Base-by-base conservation (phyloP, 2,113 vertebrate species). In the Phasianus colchicus region DNA sequence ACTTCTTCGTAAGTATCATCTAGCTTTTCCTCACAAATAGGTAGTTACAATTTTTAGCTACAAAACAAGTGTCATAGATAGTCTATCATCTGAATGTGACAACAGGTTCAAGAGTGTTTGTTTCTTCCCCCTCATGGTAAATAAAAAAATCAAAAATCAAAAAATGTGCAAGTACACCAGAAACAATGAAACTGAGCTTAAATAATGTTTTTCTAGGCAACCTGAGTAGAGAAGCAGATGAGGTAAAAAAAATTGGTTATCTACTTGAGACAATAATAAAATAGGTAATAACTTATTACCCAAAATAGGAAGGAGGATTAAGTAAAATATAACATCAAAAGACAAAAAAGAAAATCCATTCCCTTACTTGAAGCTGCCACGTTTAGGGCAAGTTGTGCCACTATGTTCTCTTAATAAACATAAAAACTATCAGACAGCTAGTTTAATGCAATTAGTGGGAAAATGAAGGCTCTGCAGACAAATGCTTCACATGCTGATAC, bases 181-280 rank as follows among this genome's bases (percentile, higher is more conserved):
- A 60, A 80, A 36, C 9, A 24, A 16, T 19, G 6, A 60, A 83
- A 36, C 7, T 24, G 16, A 24, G 4, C 32, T 82, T 61, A 74
- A 74, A 64, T 15, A 70, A 47, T 12, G 27, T 57, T 65, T 52
- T 89, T 82, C 34, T 78, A 87, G 55, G 65, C 47, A 67, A 91
- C 5, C 18, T 30, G 38, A 17, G 29, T 9, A 74, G 32, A 75
- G 90, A 73, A 91, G 15, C 19, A 84, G 34, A 93, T 74, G 15
- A 2, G 0, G 14, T 55, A 25, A 47, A 0, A 34, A 84, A 47
- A 75, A 43, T 0, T 34, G 36, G 86, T 42, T 50, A 18, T n/a
- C 71, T 77, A 48, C 34, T 64, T 52, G 16, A 88, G 52, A 50
- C 43, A 50, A 25, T 16, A 86, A 11, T 19, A 82, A 92, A 60